Evolutionary conservation across 2,797 vertebrate species (phyloP).

Genomic region (Lepus townsendii): DNA sequence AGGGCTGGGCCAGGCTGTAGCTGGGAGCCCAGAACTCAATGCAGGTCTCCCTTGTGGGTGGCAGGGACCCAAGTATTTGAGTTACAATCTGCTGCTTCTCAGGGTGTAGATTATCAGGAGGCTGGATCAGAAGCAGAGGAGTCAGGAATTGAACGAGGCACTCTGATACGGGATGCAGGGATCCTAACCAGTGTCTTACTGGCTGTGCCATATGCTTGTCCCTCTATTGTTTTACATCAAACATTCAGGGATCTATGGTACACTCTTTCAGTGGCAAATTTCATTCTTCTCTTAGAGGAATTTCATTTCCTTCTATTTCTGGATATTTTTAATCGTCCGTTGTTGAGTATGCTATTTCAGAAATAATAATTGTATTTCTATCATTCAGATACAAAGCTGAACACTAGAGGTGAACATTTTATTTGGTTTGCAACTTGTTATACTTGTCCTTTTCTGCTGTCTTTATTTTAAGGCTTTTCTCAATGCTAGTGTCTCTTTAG

Average conservation of each 20-base stretch:
- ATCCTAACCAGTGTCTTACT: background rate
- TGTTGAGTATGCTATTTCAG: slow-evolving; percentile 4
- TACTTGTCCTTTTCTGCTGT: slow-evolving; percentile 13
- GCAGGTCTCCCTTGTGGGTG: too few relatives aligned
- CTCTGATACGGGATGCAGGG: too few relatives aligned
- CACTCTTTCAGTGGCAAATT: background rate
- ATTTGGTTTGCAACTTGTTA: slow-evolving; percentile 31
- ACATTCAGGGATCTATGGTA: background rate
- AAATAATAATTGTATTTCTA: slow-evolving; percentile 25
- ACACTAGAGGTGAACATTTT: background rate
- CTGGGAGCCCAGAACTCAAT: too few relatives aligned
- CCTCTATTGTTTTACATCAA: slow-evolving; percentile 10
- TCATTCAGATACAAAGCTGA: background rate
- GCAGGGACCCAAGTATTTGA: too few relatives aligned
- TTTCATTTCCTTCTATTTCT: slow-evolving; percentile 26
- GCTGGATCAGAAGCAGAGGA: too few relatives aligned
- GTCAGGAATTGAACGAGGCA: too few relatives aligned
- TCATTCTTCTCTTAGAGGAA: slow-evolving; percentile 29
- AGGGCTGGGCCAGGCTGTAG: too few relatives aligned
- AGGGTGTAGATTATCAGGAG: too few relatives aligned
- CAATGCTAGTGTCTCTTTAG: background rate
- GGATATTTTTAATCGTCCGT: slow-evolving; percentile 11
- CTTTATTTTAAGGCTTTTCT: slow-evolving; percentile 24
- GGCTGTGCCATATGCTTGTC: too few relatives aligned
- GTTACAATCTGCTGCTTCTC: too few relatives aligned